Base-by-base conservation (phyloP, 2,797 vertebrate genomes). In the Leptoclinus maculatus region DNA sequence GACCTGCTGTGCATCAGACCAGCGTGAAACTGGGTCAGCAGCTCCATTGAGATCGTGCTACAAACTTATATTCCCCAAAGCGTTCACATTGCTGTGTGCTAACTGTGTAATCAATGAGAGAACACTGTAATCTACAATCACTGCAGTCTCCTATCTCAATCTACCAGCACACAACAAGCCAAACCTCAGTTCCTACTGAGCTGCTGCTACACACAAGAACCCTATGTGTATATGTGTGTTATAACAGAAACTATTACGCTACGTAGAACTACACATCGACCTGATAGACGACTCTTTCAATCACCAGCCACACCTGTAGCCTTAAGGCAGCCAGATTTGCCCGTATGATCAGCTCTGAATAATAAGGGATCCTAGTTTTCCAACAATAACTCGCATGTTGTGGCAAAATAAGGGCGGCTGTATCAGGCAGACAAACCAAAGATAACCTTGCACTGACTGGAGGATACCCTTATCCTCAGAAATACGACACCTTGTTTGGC, bases 351-450 rank as follows among this genome's bases (percentile, higher is more conserved):
- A 78, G 43, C 38, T 64, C 2, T 77, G 36, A 59, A 25, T 82
- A 79, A 84, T 68, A 67, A 43, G 39, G 45, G 80, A 41, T 83
- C 67, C 34, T 47, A 65, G 59, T 84, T 92, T 80, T 85, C 78
- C 36, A 85, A 84, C 53, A 90, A 87, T 83, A 90, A 72, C 32
- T 63, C 47, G 78, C 39, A 62, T 32, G 23, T 84, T 17, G 29
- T 49, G 87, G 82, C 83, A 92, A 87, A 94, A 93, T 90, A 94
- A 73, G 85, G 91, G 89, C 19, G 0, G 38, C 74, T 68, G 68
- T 72, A 49, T 72, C 54, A 71, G 68, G 34, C 36, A 80, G 38
- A 83, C 68, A 83, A 87, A 78, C 60, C 43, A 83, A 59, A 77
- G 53, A 71, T 67, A 87, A 74, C 76, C 70, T 79, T 80, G 68